phyloP scores from a whole-genome alignment of 2,113 vertebrate genomes.

The Sinosuthora webbiana region DNA sequence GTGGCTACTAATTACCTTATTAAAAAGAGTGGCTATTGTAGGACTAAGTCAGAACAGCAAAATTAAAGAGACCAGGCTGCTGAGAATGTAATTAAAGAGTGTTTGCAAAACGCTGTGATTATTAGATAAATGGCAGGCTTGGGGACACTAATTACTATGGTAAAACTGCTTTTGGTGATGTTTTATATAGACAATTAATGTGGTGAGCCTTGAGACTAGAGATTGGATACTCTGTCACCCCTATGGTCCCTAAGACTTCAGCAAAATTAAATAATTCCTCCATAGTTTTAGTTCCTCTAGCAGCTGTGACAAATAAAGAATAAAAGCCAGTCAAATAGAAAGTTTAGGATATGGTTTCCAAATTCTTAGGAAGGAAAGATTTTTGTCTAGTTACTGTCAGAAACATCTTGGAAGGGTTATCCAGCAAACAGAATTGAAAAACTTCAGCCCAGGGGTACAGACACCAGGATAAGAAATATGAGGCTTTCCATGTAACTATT shows the following conservation, averaged over 20 bases:
- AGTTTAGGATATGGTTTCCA: not conserved
- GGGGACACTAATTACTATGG: not conserved
- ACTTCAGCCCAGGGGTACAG: conserved; percentile 23
- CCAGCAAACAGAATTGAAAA: conserved; percentile 20
- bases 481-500: conserved; percentile 73
- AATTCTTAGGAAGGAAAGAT: not conserved
- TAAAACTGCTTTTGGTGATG: not conserved
- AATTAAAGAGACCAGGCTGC: not conserved
- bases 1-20: not conserved
- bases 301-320: not conserved
- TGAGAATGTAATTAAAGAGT: conserved; percentile 10
- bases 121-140: not conserved
- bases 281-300: not conserved
- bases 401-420: not conserved
- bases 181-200: not conserved
- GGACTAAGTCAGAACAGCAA: not conserved
- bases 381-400: not conserved
- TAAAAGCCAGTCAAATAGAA: not conserved
- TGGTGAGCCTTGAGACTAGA: not conserved
- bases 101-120: not conserved
- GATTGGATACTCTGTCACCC: not conserved
- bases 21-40: not conserved
- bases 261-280: not conserved
- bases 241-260: not conserved
- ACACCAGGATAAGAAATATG: conserved; percentile 56